These are phyloP conservation scores for Polietes domitor DNA, from an alignment of 2,888 invertebrate species.

Conservation along the genomic window DNA sequence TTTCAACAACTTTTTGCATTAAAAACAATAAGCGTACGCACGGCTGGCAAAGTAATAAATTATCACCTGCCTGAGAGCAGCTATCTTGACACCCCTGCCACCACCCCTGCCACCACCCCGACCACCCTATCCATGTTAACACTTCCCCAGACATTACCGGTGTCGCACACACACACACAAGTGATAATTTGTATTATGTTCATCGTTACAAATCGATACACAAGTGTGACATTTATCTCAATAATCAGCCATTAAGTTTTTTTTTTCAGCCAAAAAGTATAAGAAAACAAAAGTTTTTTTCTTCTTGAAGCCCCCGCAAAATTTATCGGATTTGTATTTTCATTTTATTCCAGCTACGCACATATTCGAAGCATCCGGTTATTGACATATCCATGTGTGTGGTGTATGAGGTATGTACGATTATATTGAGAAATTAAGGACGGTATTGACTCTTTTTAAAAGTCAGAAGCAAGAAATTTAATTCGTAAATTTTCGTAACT, in stretches of 20 bases:
- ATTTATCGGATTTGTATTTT: neutral
- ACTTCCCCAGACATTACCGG: neutral
- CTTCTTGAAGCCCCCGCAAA: too few species aligned
- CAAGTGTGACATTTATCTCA: slow-evolving; percentile 59
- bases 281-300: neutral
- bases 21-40: neutral
- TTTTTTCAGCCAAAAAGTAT: neutral
- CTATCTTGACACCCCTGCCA: neutral
- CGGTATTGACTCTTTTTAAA: too few species aligned
- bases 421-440: too few species aligned
- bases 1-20: neutral
- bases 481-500: too few species aligned
- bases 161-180: neutral
- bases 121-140: too few species aligned
- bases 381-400: too few species aligned
- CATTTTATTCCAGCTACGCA: neutral
- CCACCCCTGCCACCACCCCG: neutral
- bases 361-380: neutral
- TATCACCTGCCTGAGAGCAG: slow-evolving; percentile 10
- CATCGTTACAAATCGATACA: slow-evolving; percentile 47
- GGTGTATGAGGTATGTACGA: too few species aligned
- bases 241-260: slow-evolving; percentile 46
- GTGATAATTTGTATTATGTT: slow-evolving; percentile 55
- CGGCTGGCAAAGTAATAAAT: neutral
- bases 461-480: too few species aligned